Percentiles rank a stretch among this genome's conserved stretches.
phyloP scores from a whole-genome alignment of 1,140 invertebrate species.

The Dendrolimus punctatus region DNA sequence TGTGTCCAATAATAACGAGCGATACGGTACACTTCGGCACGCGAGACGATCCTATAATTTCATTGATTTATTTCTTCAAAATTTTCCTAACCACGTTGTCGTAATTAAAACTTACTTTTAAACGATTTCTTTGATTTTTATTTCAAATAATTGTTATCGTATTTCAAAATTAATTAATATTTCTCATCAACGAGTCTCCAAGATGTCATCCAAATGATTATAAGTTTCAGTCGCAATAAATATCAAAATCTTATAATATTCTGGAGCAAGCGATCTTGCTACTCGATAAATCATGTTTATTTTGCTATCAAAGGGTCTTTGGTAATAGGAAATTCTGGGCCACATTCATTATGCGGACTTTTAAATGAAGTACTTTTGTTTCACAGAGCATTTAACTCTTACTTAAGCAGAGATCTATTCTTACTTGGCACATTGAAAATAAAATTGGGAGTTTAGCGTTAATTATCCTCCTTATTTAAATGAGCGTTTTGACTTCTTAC shows the following conservation, averaged over 20 bases:
- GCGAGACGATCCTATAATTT: background rate
- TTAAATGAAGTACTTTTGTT: too few relatives aligned
- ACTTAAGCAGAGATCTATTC: too few relatives aligned
- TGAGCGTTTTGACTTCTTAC: too few relatives aligned
- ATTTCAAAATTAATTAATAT: too few relatives aligned
- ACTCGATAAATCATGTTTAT: conserved; percentile 68
- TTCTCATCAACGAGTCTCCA: conserved; percentile 4
- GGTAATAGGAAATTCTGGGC: conserved; percentile 32
- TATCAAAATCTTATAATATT: conserved; percentile 63
- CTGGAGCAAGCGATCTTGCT: conserved; percentile 54
- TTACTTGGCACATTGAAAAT: too few relatives aligned
- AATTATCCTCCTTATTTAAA: too few relatives aligned
- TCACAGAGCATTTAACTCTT: too few relatives aligned
- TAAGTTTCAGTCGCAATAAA: conserved; percentile 54
- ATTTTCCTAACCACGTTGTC: background rate
- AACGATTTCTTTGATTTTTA: too few relatives aligned
- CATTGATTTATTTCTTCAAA: background rate
- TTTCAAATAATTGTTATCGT: too few relatives aligned
- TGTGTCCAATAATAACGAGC: conserved; percentile 46
- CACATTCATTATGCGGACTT: too few relatives aligned
- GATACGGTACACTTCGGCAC: conserved; percentile 1
- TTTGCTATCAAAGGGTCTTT: conserved; percentile 57
- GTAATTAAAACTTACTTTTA: too few relatives aligned
- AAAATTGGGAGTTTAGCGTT: conserved; percentile 14
- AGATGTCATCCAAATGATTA: conserved; percentile 44